Base-by-base conservation (phyloP, 1,140 invertebrate species). In the Whitmania pigra region DNA sequence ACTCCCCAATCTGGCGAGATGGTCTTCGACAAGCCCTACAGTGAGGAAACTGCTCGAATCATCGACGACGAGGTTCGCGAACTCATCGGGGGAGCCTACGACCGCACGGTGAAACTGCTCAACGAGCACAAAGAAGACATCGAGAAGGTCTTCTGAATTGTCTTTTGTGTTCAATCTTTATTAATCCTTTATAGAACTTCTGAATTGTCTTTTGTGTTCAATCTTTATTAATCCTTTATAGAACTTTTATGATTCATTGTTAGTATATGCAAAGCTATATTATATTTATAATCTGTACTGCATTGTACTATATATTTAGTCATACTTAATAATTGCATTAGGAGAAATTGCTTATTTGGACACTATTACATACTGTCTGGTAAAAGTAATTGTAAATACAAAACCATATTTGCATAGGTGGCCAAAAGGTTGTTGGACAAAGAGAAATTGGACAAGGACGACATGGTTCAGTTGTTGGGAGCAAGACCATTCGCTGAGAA, bases 401-500 rank as follows among this genome's bases (percentile, higher is more conserved):
- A 63, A 15, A 15, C 22, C 22, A 25, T 31, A 43, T n/a, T 31
- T 68, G 4, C n/a, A 49, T 75, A 90, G 89, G 92, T 99, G n/a
- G 97, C 96, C 0, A 87, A 93, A 79, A 85, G 93, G 70, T 85
- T 99, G 72, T 82, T 99, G 40, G 91, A 95, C 80, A 91, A 95
- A 80, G 97, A 99, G 84, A 90, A 97, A 72, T 85, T 99, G 31
- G 93, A 90, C 78, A 87, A 97, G 73, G 92, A 97, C 43, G 96
- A 99, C 78, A 97, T 99, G 93, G 92, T 99, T 74, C 94, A 98
- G 82, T 81, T 99, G 9, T 84, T 99, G 4, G 97, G 97, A 7
- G 84, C 87, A 60, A 84, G 97, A 76, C 97, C 97, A 0, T 99
- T 99, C 87, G 89, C 89, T 36, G 97, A 99, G 83, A 99, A 98